Base-by-base conservation (phyloP, 2,113 vertebrate genomes). In the Labeo catla region DNA sequence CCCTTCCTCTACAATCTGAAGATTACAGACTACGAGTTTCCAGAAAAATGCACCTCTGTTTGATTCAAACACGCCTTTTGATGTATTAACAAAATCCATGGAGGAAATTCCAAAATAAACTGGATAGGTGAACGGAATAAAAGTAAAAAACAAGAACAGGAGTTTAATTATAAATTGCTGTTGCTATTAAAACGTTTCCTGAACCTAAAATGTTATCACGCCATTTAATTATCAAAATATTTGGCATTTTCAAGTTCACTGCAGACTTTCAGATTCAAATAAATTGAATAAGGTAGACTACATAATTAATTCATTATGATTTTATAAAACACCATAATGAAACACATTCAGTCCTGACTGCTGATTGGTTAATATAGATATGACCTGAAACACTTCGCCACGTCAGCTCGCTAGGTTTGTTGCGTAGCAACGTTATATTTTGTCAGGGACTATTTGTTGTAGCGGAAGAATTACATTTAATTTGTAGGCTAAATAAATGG, bases 1-100 rank as follows among this genome's bases (percentile, higher is more conserved):
- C 87, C 65, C 77, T 84, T 83, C 50, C 11, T 68, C 21, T 21
- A 59, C 74, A 83, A 81, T 87, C 36, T 50, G 43, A 81, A 84
- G 39, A 86, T 88, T 80, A 86, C 50, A 81, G 59, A 81, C 87
- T 57, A 23, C 34, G 0, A 11, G 52, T 23, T 11, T 83, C 57
- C 57, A 8, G 57, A 10, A n/a, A 54, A 72, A 79, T 34, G 47
- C 6, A 23, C 49, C 16, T 6, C 43, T 70, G 39, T 76, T 65
- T 86, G 19, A 15, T 28, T 59, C 79, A 80, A 52, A 82, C 70
- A 73, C 36, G 72, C 63, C 8, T 45, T n/a, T 36, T 43, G n/a
- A 52, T 84, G 74, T 81, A 79, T 74, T 84, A 86, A 57, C 43
- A 36, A 86, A 2, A 28, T 1, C 28, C 28, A 28, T 28, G 28